Percentiles rank a stretch among this genome's conserved stretches.
phyloP scores from a whole-genome alignment of 1,140 invertebrate species.

The Macrostomum lignano region DNA sequence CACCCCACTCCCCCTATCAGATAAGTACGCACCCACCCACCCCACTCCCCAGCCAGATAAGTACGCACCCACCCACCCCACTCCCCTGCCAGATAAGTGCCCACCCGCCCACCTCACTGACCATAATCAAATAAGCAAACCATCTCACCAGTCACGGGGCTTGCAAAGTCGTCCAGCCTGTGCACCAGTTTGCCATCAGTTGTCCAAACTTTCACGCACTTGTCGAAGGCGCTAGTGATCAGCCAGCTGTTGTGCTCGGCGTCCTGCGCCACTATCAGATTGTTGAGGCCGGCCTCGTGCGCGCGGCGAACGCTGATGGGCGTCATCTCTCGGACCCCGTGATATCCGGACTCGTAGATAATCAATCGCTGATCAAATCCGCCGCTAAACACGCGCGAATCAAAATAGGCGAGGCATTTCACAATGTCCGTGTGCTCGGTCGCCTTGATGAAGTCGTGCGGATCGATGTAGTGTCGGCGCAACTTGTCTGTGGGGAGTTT shows the following conservation, averaged over 20 bases:
- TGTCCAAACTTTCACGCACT: slow-evolving; percentile 25
- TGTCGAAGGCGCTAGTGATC: slow-evolving; percentile 26
- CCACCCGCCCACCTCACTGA: too few relatives aligned
- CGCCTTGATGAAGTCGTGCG: slow-evolving; percentile 13
- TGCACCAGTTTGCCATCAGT: slow-evolving; percentile 23
- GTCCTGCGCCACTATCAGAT: slow-evolving; percentile 19
- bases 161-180: slow-evolving; percentile 19
- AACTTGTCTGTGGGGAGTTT: too few relatives aligned
- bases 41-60: too few relatives aligned
- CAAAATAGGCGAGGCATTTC: slow-evolving; percentile 17
- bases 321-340: slow-evolving; percentile 15
- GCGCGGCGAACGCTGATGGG: slow-evolving; percentile 13
- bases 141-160: slow-evolving; percentile 20
- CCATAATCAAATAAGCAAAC: too few relatives aligned
- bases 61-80: too few relatives aligned
- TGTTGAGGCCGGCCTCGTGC: slow-evolving; percentile 26
- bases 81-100: too few relatives aligned
- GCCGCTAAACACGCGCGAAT: slow-evolving; percentile 21
- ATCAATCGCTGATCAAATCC: slow-evolving; percentile 23
- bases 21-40: too few relatives aligned
- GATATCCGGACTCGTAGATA: slow-evolving; percentile 23
- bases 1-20: too few relatives aligned
- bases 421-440: slow-evolving; percentile 24
- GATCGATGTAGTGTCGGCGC: slow-evolving; percentile 16
- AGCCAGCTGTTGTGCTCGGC: slow-evolving; percentile 25